These are phyloP conservation scores for Craniophora ligustri DNA, from an alignment of 2,888 invertebrate genomes.

Conservation along the genomic window DNA sequence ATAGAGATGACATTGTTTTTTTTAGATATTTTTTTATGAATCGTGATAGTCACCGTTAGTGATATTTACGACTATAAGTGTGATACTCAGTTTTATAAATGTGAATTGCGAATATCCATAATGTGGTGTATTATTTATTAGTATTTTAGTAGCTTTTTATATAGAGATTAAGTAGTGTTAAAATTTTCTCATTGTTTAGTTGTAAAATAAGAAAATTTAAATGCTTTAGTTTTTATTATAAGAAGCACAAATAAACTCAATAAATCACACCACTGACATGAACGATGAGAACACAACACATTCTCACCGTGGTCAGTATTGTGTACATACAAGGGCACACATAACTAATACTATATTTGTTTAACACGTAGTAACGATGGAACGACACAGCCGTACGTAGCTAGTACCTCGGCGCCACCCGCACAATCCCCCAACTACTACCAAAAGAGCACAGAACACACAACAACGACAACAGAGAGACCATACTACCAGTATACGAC, in stretches of 20 bases:
- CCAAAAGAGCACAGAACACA: slow-evolving; percentile 64
- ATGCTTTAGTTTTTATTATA: too few species aligned
- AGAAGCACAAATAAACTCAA: slow-evolving; percentile 30
- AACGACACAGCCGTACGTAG: slow-evolving; percentile 82
- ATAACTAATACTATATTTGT: slow-evolving; percentile 69
- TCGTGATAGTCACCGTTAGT: not conserved
- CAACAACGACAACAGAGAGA: slow-evolving; percentile 60
- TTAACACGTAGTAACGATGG: slow-evolving; percentile 79
- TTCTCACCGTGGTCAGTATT: slow-evolving; percentile 71
- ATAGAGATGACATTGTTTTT: not conserved
- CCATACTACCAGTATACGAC: slow-evolving; percentile 69
- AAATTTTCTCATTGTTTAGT: not conserved
- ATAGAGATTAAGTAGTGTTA: not conserved
- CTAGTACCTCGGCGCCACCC: slow-evolving; percentile 73
- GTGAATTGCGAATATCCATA: too few species aligned
- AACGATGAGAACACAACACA: slow-evolving; percentile 66
- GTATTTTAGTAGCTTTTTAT: not conserved
- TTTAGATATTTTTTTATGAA: not conserved
- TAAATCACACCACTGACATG: slow-evolving; percentile 67
- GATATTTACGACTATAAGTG: not conserved
- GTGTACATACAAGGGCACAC: slow-evolving; percentile 67
- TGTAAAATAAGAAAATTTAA: slow-evolving; percentile 13
- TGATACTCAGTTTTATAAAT: not conserved
- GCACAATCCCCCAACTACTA: slow-evolving; percentile 61
- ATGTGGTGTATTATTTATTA: too few species aligned